Conservation (phyloP, 2,888 invertebrate species). For the Hylaea fasciaria region DNA sequence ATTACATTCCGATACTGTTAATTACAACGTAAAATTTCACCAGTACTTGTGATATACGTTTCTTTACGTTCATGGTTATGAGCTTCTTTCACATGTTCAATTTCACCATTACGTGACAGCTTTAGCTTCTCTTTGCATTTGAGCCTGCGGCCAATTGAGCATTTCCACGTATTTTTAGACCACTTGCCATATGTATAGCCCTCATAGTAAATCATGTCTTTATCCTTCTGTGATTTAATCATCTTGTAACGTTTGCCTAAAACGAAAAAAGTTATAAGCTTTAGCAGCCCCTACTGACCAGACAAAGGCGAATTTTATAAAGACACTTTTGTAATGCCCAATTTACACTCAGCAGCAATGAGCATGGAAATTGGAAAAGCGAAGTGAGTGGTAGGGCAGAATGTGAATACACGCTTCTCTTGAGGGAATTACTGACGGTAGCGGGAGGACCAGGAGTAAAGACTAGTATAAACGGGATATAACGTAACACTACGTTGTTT, state of each 20-base stretch:
- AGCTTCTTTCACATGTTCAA: slow-evolving; percentile 32
- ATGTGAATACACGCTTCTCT: too few species aligned
- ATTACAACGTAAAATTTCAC: not conserved
- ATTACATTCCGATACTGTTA: too few species aligned
- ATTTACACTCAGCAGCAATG: too few species aligned
- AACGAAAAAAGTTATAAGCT: too few species aligned
- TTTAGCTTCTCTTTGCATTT: slow-evolving; percentile 46
- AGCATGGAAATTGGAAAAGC: too few species aligned
- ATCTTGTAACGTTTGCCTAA: not conserved
- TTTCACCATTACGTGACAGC: slow-evolving; percentile 23
- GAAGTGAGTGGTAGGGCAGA: too few species aligned
- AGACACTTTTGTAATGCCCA: too few species aligned
- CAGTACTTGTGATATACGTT: not conserved
- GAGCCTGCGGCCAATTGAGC: slow-evolving; percentile 33
- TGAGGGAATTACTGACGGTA: too few species aligned
- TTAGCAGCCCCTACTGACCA: not conserved
- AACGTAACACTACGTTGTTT: too few species aligned
- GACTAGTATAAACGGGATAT: too few species aligned
- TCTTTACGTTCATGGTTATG: slow-evolving; percentile 19
- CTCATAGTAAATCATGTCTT: not conserved
- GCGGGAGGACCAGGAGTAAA: too few species aligned
- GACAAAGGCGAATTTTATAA: too few species aligned
- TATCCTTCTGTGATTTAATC: not conserved
- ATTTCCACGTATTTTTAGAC: slow-evolving; percentile 20
- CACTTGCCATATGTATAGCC: slow-evolving; percentile 8